Percentiles rank a stretch among this genome's conserved stretches.
Conservation (phyloP, 2,888 invertebrate genomes). For the Acanthopleura granulata region DNA sequence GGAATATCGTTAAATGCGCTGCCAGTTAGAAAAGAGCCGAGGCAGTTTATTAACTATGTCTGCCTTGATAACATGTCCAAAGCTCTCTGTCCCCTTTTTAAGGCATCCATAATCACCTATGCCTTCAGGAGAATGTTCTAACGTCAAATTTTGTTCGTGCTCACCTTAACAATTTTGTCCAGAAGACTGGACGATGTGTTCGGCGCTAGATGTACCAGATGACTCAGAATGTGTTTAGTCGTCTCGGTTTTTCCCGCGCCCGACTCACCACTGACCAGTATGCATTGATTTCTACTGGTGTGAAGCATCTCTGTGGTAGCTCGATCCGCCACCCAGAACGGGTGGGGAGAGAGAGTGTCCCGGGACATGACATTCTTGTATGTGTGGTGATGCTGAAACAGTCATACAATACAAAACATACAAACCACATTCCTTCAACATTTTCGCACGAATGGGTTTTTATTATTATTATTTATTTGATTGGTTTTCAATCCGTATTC, state of each 20-base stretch:
- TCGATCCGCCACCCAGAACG: constrained; percentile 51
- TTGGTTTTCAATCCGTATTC: too few relatives aligned
- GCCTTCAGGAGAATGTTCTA: too few relatives aligned
- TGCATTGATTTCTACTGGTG: constrained; percentile 50
- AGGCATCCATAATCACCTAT: too few relatives aligned
- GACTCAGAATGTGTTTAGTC: constrained; percentile 61
- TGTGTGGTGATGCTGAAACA: constrained; percentile 43
- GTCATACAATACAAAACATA: too few relatives aligned
- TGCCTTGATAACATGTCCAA: too few relatives aligned
- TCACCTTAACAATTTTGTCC: constrained; percentile 62
- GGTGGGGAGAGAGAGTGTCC: constrained; percentile 41
- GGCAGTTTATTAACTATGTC: too few relatives aligned
- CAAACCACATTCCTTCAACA: too few relatives aligned
- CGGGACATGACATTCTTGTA: constrained; percentile 39
- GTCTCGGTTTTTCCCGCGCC: constrained; percentile 64
- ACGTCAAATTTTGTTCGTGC: neutral
- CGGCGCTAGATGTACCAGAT: constrained; percentile 54
- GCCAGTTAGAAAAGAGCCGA: too few relatives aligned
- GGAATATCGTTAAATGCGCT: too few relatives aligned
- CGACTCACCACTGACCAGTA: constrained; percentile 61
- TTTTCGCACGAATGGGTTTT: too few relatives aligned
- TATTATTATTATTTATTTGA: too few relatives aligned
- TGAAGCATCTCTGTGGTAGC: constrained; percentile 43
- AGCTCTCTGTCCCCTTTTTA: too few relatives aligned
- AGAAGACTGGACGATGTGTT: constrained; percentile 48